Base-by-base conservation (phyloP, 2,113 vertebrate genomes). In the Channa maculata region DNA sequence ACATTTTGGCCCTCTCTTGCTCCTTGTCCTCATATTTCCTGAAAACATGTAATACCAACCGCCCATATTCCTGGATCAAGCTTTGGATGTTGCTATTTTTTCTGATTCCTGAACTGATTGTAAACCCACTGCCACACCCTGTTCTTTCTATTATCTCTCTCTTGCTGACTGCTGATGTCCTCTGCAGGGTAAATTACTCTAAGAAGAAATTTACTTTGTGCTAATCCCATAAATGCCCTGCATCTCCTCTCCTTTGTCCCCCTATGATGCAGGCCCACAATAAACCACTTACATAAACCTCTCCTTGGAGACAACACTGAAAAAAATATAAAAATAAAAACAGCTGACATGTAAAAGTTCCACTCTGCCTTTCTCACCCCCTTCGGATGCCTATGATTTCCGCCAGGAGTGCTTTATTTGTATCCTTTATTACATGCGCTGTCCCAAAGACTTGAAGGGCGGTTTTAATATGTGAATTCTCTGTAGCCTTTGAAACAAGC, bases 211-310 rank as follows among this genome's bases (percentile, higher is more conserved):
- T 94, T 94, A 87, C 91, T 90, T 91, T 86, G 79, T 68, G 80
- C 73, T 93, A 93, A 94, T 94, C 92, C 94, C 85, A 92, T 95
- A 94, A 93, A 92, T 89, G 85, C 85, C 64, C 87, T 15, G 52
- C 44, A 58, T 66, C 77, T 82, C 61, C 60, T 52, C 65, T 58
- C 50, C 65, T 77, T 76, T 79, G 61, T 53, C 75, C 67, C 84
- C 68, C 71, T 67, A 74, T 82, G 86, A 91, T 88, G 82, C 83
- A 71, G 90, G 78, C 79, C 78, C 24, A 77, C 90, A 93, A 93
- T 94, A 93, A 94, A 93, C 82, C 87, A 92, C 92, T 93, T 93
- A 92, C 90, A 91, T 93, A 93, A 94, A 94, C 80, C 88, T 89
- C 87, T 92, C 87, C 77, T 84, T 65, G 63, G 83, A 92, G 91